A percentile compares a stretch with the other conserved stretches of the same genome.
Evolutionary conservation across 2,888 invertebrate genomes (phyloP).

Genomic region (Polydrusus cervinus): DNA sequence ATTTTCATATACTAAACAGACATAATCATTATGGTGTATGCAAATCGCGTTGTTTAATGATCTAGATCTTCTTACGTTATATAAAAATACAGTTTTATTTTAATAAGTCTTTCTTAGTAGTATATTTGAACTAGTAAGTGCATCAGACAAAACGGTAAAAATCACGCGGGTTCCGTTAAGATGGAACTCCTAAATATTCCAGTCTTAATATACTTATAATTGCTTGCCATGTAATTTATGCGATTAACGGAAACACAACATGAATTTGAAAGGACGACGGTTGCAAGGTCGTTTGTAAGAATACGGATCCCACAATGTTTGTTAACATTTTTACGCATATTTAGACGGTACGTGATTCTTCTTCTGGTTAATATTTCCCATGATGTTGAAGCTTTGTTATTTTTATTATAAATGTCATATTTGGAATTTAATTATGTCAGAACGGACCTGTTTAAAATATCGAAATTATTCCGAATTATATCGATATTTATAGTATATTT

Average conservation of each 20-base stretch:
- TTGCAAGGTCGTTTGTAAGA: conserved; percentile 5
- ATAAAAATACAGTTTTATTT: conserved; percentile 9
- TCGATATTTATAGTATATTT: no score
- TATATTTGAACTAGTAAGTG: background rate
- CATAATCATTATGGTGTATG: background rate
- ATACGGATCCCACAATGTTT: background rate
- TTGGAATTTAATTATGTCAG: no score
- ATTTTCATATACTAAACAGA: no score
- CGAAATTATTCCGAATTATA: no score
- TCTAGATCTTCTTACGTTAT: conserved; percentile 1
- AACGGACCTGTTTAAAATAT: no score
- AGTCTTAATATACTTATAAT: conserved; percentile 9
- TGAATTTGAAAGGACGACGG: background rate
- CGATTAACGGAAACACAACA: background rate
- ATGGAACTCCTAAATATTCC: conserved; percentile 6
- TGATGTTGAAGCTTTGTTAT: no score
- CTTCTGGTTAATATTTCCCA: no score
- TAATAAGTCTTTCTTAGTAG: background rate
- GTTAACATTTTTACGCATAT: background rate
- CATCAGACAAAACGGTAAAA: conserved; percentile 15
- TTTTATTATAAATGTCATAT: no score
- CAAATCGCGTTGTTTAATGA: background rate
- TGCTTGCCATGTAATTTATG: conserved; percentile 7
- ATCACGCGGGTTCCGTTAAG: background rate
- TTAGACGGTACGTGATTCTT: no score